A percentile compares a stretch with the other conserved stretches of the same genome.
Conservation (phyloP, 2,888 invertebrate genomes). For the Ectemnius cavifrons region DNA sequence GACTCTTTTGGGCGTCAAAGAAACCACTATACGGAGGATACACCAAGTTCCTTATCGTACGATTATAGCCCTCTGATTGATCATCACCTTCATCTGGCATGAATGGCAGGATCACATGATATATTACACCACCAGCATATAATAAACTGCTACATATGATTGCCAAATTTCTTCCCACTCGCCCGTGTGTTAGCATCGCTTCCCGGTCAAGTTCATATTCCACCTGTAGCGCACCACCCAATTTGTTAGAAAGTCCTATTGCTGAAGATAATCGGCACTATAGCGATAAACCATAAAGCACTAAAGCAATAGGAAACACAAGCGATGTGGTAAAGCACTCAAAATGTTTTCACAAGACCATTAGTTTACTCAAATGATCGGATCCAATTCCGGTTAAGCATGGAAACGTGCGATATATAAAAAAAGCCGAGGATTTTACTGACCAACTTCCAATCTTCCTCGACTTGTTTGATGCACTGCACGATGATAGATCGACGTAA, state of each 20-base stretch:
- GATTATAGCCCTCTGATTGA: conserved; percentile 54
- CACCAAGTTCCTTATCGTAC: conserved; percentile 45
- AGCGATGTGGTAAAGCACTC: too few species aligned
- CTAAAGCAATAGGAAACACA: too few species aligned
- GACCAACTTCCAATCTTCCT: conserved; percentile 55
- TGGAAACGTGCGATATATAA: too few species aligned
- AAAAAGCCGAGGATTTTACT: conserved; percentile 32
- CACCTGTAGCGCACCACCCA: conserved; percentile 23
- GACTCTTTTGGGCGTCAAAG: conserved; percentile 49
- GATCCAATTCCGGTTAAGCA: too few species aligned
- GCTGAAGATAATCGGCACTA: too few species aligned
- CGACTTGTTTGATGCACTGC: conserved; percentile 53
- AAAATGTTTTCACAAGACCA: too few species aligned
- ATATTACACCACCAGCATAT: conserved; percentile 48
- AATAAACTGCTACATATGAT: conserved; percentile 45
- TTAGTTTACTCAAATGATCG: conserved; percentile 38
- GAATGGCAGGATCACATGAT: conserved; percentile 38
- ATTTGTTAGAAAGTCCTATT: too few species aligned
- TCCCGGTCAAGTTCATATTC: conserved; percentile 36
- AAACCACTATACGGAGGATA: conserved; percentile 54
- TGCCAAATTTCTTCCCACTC: conserved; percentile 56
- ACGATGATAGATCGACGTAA: conserved; percentile 44
- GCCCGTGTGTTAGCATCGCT: conserved; percentile 59
- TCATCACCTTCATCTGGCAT: conserved; percentile 54
- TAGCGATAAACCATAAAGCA: too few species aligned